Evolutionary conservation across 2,113 vertebrate species (phyloP).

Genomic region (Xerus inauris): DNA sequence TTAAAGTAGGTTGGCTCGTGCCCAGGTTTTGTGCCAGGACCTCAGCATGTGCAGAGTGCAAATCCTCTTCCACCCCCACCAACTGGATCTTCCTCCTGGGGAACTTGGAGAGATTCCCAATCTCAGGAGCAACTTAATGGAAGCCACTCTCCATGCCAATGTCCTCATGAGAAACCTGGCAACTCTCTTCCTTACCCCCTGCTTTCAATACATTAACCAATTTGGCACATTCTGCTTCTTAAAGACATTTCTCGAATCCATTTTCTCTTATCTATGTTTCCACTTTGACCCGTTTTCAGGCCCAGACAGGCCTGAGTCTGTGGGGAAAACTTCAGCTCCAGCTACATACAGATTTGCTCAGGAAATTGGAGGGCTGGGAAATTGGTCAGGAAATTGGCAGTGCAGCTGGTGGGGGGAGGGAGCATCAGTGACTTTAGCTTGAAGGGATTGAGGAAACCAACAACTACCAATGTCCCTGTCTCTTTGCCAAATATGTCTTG

Average conservation of each 20-base stretch:
- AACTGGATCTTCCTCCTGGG: neutral
- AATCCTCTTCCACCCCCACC: neutral
- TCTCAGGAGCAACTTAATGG: neutral
- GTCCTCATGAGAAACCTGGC: neutral
- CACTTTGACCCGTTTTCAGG: neutral
- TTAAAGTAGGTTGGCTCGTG: neutral
- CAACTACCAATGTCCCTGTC: neutral
- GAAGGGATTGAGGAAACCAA: neutral
- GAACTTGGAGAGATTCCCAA: neutral
- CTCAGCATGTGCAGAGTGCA: neutral
- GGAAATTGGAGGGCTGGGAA: neutral
- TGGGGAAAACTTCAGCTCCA: neutral
- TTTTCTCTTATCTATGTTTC: neutral
- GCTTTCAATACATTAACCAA: neutral
- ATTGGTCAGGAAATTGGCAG: neutral
- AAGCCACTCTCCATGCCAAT: neutral
- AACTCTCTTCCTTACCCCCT: neutral
- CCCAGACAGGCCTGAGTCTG: neutral
- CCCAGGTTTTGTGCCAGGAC: neutral
- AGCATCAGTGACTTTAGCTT: neutral
- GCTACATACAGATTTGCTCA: neutral
- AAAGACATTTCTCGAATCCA: neutral
- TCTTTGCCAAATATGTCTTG: neutral
- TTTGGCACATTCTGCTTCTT: neutral
- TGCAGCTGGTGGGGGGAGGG: rapidly evolving